Evolutionary conservation across 2,888 invertebrate species (phyloP), one percentile per base, ranked within the genome.

Genomic region (Cantharis flavilabris): DNA sequence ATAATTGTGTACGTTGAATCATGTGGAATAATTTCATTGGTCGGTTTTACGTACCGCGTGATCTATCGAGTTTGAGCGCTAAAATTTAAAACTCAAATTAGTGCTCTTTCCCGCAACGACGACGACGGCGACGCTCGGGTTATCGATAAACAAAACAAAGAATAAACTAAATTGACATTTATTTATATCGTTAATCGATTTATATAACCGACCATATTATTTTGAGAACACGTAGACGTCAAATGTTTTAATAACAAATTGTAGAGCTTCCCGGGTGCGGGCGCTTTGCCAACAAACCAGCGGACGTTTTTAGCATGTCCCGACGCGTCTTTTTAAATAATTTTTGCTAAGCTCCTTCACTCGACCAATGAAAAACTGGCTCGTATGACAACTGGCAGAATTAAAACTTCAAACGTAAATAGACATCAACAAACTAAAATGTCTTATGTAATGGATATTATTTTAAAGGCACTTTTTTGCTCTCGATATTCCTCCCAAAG

Each of bases 241-340:
- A 78, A 77, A 75, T 76, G 72, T 71, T 78, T 81, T 79, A 79
- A 73, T 75, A 80, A 77, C 80, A 80, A 78, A 77, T 79, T 77
- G 75, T 76, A 77, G 74, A 78, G 75, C 76, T 78, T 79, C 84
- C 84, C 82, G 82, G 83, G 81, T 78, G 76, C 82, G 83, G 83
- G 84, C 83, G 76, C 63, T 67, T 71, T 83, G 83, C 83, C 84
- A 83, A 81, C 74, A 75, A 76, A 72, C 79, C 77, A 83, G 84
- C 83, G 83, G 79, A 83, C 83, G 82, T 75, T 82, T 84, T 84
- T 84, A 84, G 84, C 81, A 79, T 81, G 76, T 79, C 80, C 77
- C 76, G 75, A 76, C 82, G 77, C 90, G 91, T 91, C 92, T 93
- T 91, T 92, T 92, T 92, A 92, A 93, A 93, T 93, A 92, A 93